phyloP scores from a whole-genome alignment of 1,140 invertebrate genomes.

The Aricia agestis region DNA sequence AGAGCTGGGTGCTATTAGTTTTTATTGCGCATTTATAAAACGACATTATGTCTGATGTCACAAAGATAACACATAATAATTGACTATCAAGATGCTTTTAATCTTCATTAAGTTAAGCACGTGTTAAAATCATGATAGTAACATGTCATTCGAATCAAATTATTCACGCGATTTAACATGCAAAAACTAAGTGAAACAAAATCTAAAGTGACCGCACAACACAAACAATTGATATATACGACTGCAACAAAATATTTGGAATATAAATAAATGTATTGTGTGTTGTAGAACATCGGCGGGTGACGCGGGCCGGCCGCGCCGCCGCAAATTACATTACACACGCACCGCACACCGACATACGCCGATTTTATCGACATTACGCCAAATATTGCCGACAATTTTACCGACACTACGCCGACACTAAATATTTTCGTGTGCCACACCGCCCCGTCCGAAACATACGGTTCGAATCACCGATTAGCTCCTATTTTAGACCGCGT shows the following conservation, averaged over 20 bases:
- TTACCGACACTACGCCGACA: background rate
- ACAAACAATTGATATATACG: background rate
- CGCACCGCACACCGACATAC: conserved; percentile 33
- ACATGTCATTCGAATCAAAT: background rate
- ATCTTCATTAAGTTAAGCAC: background rate
- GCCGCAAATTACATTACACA: conserved; percentile 50
- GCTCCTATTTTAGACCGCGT: background rate
- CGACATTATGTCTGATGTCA: background rate
- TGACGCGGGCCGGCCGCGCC: conserved; percentile 34
- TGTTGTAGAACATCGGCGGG: conserved; percentile 29
- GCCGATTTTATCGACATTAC: conserved; percentile 18
- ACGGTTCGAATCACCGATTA: background rate
- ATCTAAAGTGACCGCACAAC: background rate
- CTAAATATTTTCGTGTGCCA: background rate
- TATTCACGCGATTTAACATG: background rate
- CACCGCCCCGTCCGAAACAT: background rate
- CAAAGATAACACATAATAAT: background rate
- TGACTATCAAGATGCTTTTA: background rate
- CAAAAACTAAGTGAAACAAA: background rate
- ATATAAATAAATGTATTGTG: conserved; percentile 29
- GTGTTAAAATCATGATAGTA: background rate
- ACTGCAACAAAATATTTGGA: conserved; percentile 2
- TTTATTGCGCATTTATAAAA: background rate
- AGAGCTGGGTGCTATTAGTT: background rate
- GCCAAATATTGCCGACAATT: conserved; percentile 24